Conservation (phyloP, 37 sponge, comb jelly and placozoan genomes). For the Oscarella lobularis region DNA sequence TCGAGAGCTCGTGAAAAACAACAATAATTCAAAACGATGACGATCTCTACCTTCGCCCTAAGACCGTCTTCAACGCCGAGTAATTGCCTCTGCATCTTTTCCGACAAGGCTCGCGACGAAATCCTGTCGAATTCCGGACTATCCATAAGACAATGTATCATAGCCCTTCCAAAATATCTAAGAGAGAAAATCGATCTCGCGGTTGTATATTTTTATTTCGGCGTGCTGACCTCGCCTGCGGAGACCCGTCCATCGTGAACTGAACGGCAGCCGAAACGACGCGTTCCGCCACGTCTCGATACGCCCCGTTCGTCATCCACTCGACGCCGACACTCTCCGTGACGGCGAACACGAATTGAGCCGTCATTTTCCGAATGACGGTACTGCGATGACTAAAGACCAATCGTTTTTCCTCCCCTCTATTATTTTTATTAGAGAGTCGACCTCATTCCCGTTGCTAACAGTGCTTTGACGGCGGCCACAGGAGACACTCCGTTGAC, state of each 20-base stretch:
- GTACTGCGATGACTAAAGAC: slow-evolving; percentile 39
- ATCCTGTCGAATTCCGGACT: background rate
- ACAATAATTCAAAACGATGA: background rate
- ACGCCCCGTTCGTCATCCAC: slow-evolving; percentile 20
- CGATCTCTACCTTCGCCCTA: slow-evolving; percentile 41
- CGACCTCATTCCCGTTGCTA: slow-evolving; percentile 51
- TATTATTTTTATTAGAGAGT: too few relatives aligned
- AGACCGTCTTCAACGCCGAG: slow-evolving; percentile 37
- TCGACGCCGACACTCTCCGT: slow-evolving; percentile 36
- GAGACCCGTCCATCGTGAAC: slow-evolving; percentile 36
- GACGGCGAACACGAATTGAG: slow-evolving; percentile 31
- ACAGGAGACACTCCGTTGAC: slow-evolving; percentile 19
- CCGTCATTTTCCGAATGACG: slow-evolving; percentile 41
- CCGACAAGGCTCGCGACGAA: slow-evolving; percentile 13
- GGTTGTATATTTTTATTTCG: too few relatives aligned
- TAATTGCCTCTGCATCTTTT: slow-evolving; percentile 5
- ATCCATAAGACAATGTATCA: background rate
- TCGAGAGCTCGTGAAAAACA: too few relatives aligned
- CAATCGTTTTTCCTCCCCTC: too few relatives aligned
- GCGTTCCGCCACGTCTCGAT: slow-evolving; percentile 52
- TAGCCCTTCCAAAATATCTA: background rate
- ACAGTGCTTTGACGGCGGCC: slow-evolving; percentile 35
- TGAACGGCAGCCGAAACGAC: slow-evolving; percentile 28
- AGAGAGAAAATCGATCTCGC: too few relatives aligned
- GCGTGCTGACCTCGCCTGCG: slow-evolving; percentile 30